Evolutionary conservation across 2,797 vertebrate genomes (phyloP).

Genomic region (Chelon auratus): DNA sequence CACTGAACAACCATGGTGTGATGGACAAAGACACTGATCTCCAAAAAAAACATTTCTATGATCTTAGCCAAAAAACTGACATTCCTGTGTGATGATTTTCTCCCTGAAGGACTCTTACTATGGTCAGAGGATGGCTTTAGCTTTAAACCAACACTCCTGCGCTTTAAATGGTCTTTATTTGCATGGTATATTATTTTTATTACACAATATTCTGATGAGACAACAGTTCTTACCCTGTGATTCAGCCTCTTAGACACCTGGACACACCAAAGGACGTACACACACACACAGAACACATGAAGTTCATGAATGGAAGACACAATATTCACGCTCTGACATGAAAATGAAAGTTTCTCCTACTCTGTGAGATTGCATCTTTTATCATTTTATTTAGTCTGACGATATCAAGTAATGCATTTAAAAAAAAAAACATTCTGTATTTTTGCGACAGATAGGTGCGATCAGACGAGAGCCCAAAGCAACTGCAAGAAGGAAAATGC

Average conservation of each 20-base stretch:
- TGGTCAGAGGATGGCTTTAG: no score
- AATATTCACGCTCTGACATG: background rate
- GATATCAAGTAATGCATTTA: no score
- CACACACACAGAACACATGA: constrained; percentile 2
- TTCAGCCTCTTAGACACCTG: constrained; percentile 93
- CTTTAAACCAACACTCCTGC: background rate
- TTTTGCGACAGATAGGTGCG: background rate
- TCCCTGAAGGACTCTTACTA: no score
- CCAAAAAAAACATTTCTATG: no score
- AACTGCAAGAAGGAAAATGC: background rate
- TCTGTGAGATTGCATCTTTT: no score
- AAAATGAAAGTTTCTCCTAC: background rate
- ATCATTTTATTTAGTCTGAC: no score
- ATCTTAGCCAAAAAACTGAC: no score
- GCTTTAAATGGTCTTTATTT: background rate
- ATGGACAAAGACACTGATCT: no score
- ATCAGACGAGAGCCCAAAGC: background rate
- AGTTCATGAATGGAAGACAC: constrained; percentile 7
- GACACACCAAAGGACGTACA: constrained; percentile 61
- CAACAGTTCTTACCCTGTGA: constrained; percentile 88
- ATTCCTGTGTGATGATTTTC: no score
- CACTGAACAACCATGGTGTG: no score
- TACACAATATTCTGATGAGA: background rate
- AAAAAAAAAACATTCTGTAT: no score
- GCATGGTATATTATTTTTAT: background rate